phyloP scores from a whole-genome alignment of 1,140 invertebrate genomes.

The Aradophagus sp. region DNA sequence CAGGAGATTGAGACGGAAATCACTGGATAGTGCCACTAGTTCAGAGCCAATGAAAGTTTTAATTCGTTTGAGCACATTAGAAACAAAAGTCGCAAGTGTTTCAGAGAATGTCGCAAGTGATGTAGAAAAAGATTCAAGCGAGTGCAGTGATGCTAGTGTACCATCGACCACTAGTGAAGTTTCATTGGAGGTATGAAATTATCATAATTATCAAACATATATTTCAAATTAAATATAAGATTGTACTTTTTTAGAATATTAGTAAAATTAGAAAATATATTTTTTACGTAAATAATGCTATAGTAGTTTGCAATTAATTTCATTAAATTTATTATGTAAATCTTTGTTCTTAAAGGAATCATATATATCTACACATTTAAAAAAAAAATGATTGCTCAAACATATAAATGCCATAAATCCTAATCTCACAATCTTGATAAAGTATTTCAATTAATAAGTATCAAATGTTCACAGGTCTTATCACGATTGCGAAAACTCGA shows the following conservation, averaged over 20 bases:
- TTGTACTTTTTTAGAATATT: too few relatives aligned
- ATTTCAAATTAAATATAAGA: background rate
- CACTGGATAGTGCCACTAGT: slow-evolving; percentile 83
- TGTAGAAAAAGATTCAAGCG: slow-evolving; percentile 68
- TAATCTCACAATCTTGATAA: too few relatives aligned
- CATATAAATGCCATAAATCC: too few relatives aligned
- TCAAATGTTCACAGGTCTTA: slow-evolving; percentile 49
- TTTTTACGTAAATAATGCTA: too few relatives aligned
- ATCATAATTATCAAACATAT: background rate
- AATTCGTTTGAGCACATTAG: slow-evolving; percentile 82
- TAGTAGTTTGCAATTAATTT: too few relatives aligned
- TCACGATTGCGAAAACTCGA: slow-evolving; percentile 66
- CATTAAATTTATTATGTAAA: too few relatives aligned
- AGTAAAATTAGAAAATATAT: too few relatives aligned
- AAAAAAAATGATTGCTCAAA: too few relatives aligned
- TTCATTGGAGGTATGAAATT: slow-evolving; percentile 58
- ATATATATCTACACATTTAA: too few relatives aligned
- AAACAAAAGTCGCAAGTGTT: slow-evolving; percentile 81
- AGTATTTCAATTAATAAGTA: too few relatives aligned
- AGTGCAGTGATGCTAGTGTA: slow-evolving; percentile 62
- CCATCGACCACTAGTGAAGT: slow-evolving; percentile 59
- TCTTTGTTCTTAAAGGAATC: too few relatives aligned
- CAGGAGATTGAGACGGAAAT: slow-evolving; percentile 80
- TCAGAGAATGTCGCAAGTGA: slow-evolving; percentile 72
- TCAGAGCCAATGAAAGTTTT: slow-evolving; percentile 86